Base-by-base conservation (phyloP, 2,113 vertebrate species). In the Otocyon megalotis region DNA sequence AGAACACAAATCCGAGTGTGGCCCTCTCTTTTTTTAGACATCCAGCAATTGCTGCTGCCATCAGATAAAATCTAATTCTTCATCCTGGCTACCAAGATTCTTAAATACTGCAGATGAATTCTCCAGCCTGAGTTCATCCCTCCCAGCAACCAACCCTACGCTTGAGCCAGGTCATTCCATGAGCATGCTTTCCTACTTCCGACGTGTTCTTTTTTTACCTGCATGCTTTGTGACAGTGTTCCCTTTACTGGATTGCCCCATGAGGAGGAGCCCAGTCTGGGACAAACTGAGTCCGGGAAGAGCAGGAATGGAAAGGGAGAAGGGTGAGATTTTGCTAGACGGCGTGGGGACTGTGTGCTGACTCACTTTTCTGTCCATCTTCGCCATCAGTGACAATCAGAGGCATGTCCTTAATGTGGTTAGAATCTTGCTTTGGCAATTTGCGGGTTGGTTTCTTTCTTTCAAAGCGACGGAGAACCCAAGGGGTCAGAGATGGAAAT, bases 391-490 rank as follows among this genome's bases (percentile, higher is more conserved):
- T 30, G 43, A 56, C 14, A 20, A 14, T 72, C 22, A 35, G 43
- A 71, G 7, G 26, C 58, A 50, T 62, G 35, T 89, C 62, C 88
- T 92, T 90, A 76, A 37, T 86, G 79, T n/a, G 77, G 16, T 72
- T 82, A 74, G 54, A 71, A 17, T 50, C 84, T 89, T 92, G 20
- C 48, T 80, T 88, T 77, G 14, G 32, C 72, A 37, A 53, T 28
- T 2, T 74, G 20, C 37, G 3, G 26, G 63, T 28, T 54, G 71
- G 20, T 77, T 28, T 65, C 13, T 28, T 65, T 92, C 48, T 90
- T 95, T 90, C 60, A 82, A 90, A 67, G 26, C 17, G 79, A 95
- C 24, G 28, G n/a, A 91, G 50, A 92, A 82, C 15, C 14, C 58
- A 14, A 30, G 60, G 15, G 13, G 9, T 2, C 8, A 15, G 16